Percentiles rank a stretch among this genome's conserved stretches.
phyloP scores from a whole-genome alignment of 2,113 vertebrate genomes.

The Cheilinus undulatus region DNA sequence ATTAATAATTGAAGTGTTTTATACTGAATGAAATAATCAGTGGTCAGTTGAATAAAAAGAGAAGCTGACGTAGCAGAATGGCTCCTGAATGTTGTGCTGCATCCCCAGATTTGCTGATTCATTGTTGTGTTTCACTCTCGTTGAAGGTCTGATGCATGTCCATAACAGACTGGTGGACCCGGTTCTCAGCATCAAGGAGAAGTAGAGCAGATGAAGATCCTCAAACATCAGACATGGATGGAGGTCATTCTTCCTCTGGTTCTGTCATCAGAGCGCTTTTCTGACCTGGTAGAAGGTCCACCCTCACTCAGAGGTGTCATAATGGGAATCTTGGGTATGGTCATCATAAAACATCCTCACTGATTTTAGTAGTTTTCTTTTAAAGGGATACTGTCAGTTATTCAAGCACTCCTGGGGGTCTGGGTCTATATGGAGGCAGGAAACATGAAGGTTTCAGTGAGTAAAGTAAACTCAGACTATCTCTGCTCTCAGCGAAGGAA shows the following conservation, averaged over 20 bases:
- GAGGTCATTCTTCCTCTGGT: background rate
- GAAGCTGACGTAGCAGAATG: too few relatives aligned
- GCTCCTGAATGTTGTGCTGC: too few relatives aligned
- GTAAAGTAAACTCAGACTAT: background rate
- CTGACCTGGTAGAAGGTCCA: too few relatives aligned
- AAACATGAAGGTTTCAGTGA: background rate
- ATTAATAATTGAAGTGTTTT: too few relatives aligned
- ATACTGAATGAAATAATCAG: too few relatives aligned
- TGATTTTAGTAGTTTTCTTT: background rate
- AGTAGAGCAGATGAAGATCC: conserved; percentile 5
- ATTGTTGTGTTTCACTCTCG: background rate
- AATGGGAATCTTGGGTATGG: background rate
- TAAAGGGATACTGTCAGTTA: background rate
- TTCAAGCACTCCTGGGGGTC: too few relatives aligned
- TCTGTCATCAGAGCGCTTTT: background rate
- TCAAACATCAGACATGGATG: background rate
- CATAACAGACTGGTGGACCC: conserved; percentile 95
- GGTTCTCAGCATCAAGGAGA: conserved; percentile 69
- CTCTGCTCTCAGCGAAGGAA: background rate
- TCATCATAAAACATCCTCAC: background rate
- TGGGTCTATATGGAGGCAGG: background rate
- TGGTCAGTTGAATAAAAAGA: too few relatives aligned
- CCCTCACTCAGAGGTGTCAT: background rate
- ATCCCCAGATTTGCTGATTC: background rate
- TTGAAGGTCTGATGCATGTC: conserved; percentile 92